These are phyloP conservation scores for Lycaena phlaeas DNA, from an alignment of 2,888 invertebrate species.

Conservation along the genomic window DNA sequence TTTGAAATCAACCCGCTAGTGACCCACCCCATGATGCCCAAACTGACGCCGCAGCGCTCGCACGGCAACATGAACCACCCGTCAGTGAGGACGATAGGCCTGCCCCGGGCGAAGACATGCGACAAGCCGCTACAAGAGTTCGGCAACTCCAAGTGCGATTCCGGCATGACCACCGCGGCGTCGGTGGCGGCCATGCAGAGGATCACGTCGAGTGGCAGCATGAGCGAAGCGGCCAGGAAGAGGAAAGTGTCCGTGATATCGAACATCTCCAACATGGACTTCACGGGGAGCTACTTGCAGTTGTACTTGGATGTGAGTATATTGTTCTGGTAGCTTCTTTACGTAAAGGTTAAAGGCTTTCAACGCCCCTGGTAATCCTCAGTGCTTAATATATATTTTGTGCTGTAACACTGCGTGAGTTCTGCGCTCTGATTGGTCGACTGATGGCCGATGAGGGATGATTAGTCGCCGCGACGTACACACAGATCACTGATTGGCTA, in stretches of 20 bases:
- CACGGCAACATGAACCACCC: conserved; percentile 60
- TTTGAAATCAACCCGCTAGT: conserved; percentile 63
- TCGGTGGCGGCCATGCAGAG: conserved; percentile 63
- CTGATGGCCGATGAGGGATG: too few relatives aligned
- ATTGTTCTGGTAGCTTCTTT: too few relatives aligned
- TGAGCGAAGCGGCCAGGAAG: conserved; percentile 64
- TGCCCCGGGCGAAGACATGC: conserved; percentile 62
- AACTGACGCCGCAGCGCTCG: conserved; percentile 49
- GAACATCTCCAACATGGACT: conserved; percentile 81
- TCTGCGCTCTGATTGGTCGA: too few relatives aligned
- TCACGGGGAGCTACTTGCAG: conserved; percentile 81
- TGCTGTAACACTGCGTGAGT: too few relatives aligned
- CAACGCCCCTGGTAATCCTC: too few relatives aligned
- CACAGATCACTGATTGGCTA: too few relatives aligned
- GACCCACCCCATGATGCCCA: conserved; percentile 42
- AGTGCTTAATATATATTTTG: too few relatives aligned
- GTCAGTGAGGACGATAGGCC: conserved; percentile 52
- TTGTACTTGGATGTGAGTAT: conserved; percentile 76
- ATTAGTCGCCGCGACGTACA: too few relatives aligned
- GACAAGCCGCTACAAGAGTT: conserved; percentile 63
- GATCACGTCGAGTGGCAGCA: conserved; percentile 62
- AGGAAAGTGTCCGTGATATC: conserved; percentile 80
- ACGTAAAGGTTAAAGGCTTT: too few relatives aligned
- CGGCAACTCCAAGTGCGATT: conserved; percentile 37
- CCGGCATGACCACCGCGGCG: conserved; percentile 53